Percentiles rank a stretch among this genome's conserved stretches.
phyloP scores from a whole-genome alignment of 2,888 invertebrate species.

The Lysandra bellargus region DNA sequence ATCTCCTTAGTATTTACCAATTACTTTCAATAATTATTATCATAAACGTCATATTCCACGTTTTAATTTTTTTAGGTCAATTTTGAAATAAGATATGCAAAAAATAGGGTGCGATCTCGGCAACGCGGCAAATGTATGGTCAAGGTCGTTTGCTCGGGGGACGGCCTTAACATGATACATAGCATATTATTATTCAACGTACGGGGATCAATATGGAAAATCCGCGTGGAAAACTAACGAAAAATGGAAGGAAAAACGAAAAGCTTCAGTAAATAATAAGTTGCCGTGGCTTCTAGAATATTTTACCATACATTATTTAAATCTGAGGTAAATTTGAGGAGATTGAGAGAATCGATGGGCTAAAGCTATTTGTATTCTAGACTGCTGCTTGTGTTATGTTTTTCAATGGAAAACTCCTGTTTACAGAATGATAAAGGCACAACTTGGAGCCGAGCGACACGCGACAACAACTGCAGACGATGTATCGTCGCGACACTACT shows the following conservation, averaged over 20 bases:
- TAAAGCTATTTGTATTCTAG: slow-evolving; percentile 15
- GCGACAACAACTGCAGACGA: too few species aligned
- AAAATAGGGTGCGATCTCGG: too few species aligned
- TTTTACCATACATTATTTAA: slow-evolving; percentile 27
- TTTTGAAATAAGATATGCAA: too few species aligned
- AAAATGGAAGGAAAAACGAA: background rate
- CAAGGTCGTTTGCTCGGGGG: too few species aligned
- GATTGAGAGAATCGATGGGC: slow-evolving; percentile 15
- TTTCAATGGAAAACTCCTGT: background rate
- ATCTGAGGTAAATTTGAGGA: slow-evolving; percentile 20
- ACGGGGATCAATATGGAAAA: background rate
- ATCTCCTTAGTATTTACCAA: too few species aligned
- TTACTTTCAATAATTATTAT: too few species aligned
- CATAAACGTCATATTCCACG: too few species aligned
- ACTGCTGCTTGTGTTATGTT: background rate
- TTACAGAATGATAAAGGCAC: background rate
- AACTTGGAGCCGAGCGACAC: too few species aligned
- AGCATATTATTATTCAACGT: background rate
- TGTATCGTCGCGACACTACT: too few species aligned
- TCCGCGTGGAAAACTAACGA: background rate
- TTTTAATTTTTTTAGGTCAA: too few species aligned
- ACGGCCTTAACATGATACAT: too few species aligned
- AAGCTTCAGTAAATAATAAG: slow-evolving; percentile 18
- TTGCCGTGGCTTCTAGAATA: slow-evolving; percentile 25
- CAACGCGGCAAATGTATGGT: too few species aligned